phyloP scores from a whole-genome alignment of 2,797 vertebrate genomes.

The Selene dorsalis region DNA sequence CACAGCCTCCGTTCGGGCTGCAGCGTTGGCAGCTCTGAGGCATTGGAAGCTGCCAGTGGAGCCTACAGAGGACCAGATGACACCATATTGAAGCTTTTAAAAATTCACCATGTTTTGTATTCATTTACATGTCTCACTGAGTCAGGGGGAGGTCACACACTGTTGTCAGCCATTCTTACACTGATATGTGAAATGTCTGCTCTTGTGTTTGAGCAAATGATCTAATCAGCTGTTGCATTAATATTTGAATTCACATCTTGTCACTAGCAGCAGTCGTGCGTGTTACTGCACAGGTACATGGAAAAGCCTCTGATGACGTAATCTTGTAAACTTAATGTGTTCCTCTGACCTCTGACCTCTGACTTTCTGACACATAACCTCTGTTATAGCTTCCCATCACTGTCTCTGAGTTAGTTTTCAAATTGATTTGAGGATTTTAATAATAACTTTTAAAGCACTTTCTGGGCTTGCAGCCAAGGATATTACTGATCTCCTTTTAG shows the following conservation, averaged over 20 bases:
- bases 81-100: conserved; percentile 74
- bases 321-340: no score
- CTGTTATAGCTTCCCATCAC: no score
- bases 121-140: conserved; percentile 60
- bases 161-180: conserved; percentile 7
- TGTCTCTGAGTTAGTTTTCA: no score
- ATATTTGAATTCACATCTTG: conserved; percentile 6
- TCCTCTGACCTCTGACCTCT: no score
- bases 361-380: no score
- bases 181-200: conserved; percentile 8
- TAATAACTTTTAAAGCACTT: no score
- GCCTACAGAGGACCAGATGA: conserved; percentile 67
- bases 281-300: background rate
- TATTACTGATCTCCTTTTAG: no score
- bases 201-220: conserved; percentile 20
- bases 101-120: conserved; percentile 64
- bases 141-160: conserved; percentile 64
- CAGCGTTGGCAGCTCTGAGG: conserved; percentile 55
- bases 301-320: background rate
- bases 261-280: background rate
- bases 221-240: conserved; percentile 6
- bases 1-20: conserved; percentile 38
- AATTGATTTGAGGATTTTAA: no score
- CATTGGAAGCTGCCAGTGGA: conserved; percentile 44
- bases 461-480: no score